Conservation (phyloP, 2,797 vertebrate genomes). For the Acanthopagrus latus region DNA sequence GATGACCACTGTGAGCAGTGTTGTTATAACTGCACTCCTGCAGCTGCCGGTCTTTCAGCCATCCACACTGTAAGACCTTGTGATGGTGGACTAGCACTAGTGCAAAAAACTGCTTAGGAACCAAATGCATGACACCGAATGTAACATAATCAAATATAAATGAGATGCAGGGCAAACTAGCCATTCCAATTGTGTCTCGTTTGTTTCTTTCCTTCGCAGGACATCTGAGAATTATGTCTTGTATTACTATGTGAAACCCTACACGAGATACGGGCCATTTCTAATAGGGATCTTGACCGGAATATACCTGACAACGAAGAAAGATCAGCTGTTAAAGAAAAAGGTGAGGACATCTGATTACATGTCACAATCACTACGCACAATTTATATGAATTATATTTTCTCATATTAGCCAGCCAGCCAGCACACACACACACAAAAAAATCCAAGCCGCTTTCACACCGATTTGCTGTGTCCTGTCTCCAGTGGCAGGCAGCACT, state of each 20-base stretch:
- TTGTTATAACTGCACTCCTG: conserved; percentile 81
- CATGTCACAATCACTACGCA: not conserved
- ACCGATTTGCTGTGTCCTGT: not conserved
- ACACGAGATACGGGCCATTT: conserved; percentile 90
- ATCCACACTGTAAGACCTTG: conserved; percentile 82
- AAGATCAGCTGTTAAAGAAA: conserved; percentile 79
- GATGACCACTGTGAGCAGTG: conserved; percentile 75
- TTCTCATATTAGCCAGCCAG: not conserved
- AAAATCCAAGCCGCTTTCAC: too few species aligned
- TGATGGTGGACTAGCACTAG: not conserved
- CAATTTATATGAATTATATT: not conserved
- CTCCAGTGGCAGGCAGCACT: conserved; percentile 83
- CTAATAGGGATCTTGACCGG: conserved; percentile 88
- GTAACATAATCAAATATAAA: too few species aligned
- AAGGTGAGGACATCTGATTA: conserved; percentile 75
- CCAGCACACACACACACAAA: not conserved
- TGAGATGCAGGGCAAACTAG: too few species aligned
- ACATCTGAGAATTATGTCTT: conserved; percentile 79
- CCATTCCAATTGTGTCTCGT: too few species aligned
- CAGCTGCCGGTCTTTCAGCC: conserved; percentile 86
- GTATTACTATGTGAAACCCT: conserved; percentile 90
- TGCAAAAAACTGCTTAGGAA: not conserved
- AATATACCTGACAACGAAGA: conserved; percentile 83
- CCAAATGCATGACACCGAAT: not conserved
- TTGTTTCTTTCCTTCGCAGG: conserved; percentile 63